phyloP scores from a whole-genome alignment of 2,113 vertebrate genomes.

The Mesocricetus auratus region DNA sequence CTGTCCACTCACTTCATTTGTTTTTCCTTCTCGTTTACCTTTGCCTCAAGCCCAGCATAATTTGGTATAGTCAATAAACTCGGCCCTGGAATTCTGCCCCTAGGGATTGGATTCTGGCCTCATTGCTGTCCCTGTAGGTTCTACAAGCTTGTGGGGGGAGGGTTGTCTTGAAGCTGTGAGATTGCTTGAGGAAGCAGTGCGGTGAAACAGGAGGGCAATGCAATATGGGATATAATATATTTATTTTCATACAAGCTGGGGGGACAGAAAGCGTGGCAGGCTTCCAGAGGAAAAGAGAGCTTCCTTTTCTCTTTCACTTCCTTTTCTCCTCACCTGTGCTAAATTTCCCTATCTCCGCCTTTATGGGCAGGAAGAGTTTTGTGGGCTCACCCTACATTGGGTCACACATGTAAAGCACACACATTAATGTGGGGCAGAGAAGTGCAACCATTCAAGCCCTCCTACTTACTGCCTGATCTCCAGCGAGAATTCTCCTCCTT shows the following conservation, averaged over 20 bases:
- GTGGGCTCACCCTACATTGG: too few species aligned
- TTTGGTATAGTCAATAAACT: neutral
- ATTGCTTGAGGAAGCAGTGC: slow-evolving; percentile 10
- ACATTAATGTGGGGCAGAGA: neutral
- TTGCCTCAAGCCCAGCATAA: neutral
- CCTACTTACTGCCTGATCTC: neutral
- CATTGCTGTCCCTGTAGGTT: too few species aligned
- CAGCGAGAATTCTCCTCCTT: slow-evolving; percentile 44
- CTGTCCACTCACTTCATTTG: neutral
- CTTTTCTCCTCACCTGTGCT: too few species aligned
- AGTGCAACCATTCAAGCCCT: neutral
- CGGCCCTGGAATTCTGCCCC: neutral
- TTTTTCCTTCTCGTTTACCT: neutral
- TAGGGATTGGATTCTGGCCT: neutral
- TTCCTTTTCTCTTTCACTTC: too few species aligned
- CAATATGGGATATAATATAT: too few species aligned
- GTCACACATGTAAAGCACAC: neutral
- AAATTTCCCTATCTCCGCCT: too few species aligned
- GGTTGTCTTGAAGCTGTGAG: neutral
- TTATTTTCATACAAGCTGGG: too few species aligned
- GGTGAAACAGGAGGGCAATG: too few species aligned
- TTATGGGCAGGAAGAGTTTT: too few species aligned
- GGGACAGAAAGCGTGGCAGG: too few species aligned
- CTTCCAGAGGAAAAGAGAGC: too few species aligned
- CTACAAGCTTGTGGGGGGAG: too few species aligned